These are phyloP conservation scores for Acromyrmex heyeri DNA, from an alignment of 1,140 invertebrate species.

Conservation along the genomic window DNA sequence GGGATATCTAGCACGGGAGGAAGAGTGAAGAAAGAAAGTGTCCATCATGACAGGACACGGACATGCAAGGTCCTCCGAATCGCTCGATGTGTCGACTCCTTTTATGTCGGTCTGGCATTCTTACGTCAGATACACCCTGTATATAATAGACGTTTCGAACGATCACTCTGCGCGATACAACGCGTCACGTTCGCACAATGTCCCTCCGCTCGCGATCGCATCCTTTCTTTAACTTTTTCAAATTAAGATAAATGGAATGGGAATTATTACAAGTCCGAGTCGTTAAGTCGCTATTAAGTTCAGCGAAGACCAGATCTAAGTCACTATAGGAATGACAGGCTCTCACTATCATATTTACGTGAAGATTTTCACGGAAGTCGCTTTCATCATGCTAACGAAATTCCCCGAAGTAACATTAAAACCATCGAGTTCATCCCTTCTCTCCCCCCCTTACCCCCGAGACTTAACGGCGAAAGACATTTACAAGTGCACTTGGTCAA, in stretches of 20 bases:
- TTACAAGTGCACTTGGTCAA: conserved; percentile 52
- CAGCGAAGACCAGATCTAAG: background rate
- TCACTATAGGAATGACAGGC: background rate
- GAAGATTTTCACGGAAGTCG: background rate
- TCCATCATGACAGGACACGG: conserved; percentile 22
- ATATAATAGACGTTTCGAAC: conserved; percentile 20
- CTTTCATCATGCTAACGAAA: background rate
- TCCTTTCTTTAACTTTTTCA: conserved; percentile 11
- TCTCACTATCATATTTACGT: background rate
- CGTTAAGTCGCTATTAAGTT: conserved; percentile 1
- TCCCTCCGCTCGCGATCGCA: background rate
- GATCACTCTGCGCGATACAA: conserved; percentile 4
- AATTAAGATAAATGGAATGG: conserved; percentile 47
- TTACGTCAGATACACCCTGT: background rate
- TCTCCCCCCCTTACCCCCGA: background rate
- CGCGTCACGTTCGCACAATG: conserved; percentile 36
- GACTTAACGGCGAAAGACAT: conserved; percentile 34
- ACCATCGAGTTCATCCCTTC: background rate
- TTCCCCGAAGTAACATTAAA: background rate
- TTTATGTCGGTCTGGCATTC: conserved; percentile 9
- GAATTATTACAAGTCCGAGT: conserved; percentile 5
- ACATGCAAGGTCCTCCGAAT: conserved; percentile 10
- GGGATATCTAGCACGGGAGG: conserved; percentile 67
- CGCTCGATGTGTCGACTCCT: conserved; percentile 12
- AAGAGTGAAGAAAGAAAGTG: background rate